These are phyloP conservation scores for Silurus lanzhouensis DNA, from an alignment of 2,797 vertebrate genomes.

Conservation along the genomic window DNA sequence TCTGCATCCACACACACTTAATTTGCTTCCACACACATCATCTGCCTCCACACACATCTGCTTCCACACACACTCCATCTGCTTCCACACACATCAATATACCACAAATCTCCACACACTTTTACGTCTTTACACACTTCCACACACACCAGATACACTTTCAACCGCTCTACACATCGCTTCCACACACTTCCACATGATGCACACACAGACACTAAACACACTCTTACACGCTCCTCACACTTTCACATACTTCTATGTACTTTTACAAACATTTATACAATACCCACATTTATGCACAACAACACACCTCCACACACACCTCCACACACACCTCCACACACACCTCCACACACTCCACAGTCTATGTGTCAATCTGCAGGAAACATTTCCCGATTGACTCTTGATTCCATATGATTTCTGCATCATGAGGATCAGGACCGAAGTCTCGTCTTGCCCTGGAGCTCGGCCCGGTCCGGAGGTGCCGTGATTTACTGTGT, in stretches of 20 bases:
- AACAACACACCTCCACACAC: not conserved
- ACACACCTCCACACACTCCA: not conserved
- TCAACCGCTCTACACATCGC: not conserved
- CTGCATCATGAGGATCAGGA: not conserved
- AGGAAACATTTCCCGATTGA: not conserved
- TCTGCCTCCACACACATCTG: not conserved
- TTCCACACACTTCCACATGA: not conserved
- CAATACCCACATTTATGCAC: not conserved
- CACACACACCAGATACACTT: not conserved
- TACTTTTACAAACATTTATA: not conserved
- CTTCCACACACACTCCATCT: not conserved
- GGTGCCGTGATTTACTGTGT: conserved; percentile 41
- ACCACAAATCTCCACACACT: not conserved
- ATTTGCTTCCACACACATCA: not conserved
- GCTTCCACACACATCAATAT: not conserved
- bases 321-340: not conserved
- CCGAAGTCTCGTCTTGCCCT: not conserved
- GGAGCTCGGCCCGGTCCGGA: conserved; percentile 28
- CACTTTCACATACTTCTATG: not conserved
- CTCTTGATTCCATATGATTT: not conserved
- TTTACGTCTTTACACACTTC: not conserved
- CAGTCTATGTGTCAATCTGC: not conserved
- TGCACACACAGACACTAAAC: not conserved
- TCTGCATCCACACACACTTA: not conserved
- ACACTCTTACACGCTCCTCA: not conserved